phyloP scores from a whole-genome alignment of 2,888 invertebrate species.

The Dichetophora obliterata region DNA sequence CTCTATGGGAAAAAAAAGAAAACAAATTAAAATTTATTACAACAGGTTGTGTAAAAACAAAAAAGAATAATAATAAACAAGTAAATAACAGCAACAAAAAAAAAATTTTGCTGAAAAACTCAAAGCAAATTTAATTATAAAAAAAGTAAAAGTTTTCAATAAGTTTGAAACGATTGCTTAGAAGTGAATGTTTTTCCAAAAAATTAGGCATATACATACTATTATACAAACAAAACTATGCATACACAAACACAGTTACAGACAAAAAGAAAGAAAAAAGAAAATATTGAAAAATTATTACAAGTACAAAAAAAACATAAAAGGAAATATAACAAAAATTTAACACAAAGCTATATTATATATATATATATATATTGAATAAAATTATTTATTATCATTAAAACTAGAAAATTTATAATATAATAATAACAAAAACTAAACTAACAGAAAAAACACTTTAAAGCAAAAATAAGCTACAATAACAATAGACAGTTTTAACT shows the following conservation, averaged over 20 bases:
- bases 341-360: conserved; percentile 9
- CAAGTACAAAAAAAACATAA: conserved; percentile 32
- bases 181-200: conserved; percentile 28
- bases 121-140: not conserved
- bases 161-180: conserved; percentile 5
- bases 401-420: conserved; percentile 35
- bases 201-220: conserved; percentile 32
- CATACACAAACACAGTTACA: conserved; percentile 4
- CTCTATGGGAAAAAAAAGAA: not conserved
- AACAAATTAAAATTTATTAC: conserved; percentile 26
- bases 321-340: conserved; percentile 11
- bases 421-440: conserved; percentile 39
- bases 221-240: conserved; percentile 27
- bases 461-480: not conserved
- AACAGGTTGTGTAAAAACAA: conserved; percentile 32
- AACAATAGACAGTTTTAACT: not conserved
- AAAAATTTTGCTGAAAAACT: conserved; percentile 34
- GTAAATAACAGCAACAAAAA: conserved; percentile 3
- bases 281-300: conserved; percentile 26
- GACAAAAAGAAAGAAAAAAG: not conserved
- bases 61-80: conserved; percentile 28
- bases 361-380: conserved; percentile 14
- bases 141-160: not conserved
- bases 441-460: conserved; percentile 31
- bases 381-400: conserved; percentile 31